phyloP scores from a whole-genome alignment of 2,113 vertebrate genomes.

The Myocastor coypus region DNA sequence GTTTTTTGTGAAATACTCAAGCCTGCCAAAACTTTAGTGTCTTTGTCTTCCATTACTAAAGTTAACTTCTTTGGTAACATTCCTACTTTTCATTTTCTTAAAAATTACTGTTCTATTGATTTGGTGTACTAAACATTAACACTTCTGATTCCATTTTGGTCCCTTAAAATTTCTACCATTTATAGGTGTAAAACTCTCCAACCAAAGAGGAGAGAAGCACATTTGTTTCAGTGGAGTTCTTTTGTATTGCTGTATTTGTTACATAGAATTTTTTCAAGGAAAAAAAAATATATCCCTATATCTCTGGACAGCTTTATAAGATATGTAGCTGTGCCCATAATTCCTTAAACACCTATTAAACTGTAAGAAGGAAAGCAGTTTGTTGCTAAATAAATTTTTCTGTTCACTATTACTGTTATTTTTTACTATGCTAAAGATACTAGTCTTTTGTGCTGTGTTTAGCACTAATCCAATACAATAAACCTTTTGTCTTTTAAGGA shows the following conservation, averaged over 20 bases:
- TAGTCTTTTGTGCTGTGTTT: background rate
- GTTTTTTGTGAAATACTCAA: conserved; percentile 34
- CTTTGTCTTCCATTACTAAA: background rate
- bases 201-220: background rate
- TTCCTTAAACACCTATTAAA: background rate
- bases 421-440: background rate
- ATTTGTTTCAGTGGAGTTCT: background rate
- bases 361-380: conserved; percentile 16
- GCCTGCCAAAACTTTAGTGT: background rate
- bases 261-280: background rate
- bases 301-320: background rate
- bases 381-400: background rate
- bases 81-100: background rate
- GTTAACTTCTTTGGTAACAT: conserved; percentile 7
- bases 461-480: background rate
- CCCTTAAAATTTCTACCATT: background rate
- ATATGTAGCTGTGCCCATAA: background rate
- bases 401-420: conserved; percentile 16
- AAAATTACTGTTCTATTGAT: background rate
- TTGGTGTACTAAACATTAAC: background rate
- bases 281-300: background rate
- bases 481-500: background rate
- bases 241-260: conserved; percentile 27
- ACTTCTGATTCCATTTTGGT: background rate
- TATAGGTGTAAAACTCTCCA: background rate